phyloP scores from a whole-genome alignment of 2,113 vertebrate species.

The Leptosomus discolor region DNA sequence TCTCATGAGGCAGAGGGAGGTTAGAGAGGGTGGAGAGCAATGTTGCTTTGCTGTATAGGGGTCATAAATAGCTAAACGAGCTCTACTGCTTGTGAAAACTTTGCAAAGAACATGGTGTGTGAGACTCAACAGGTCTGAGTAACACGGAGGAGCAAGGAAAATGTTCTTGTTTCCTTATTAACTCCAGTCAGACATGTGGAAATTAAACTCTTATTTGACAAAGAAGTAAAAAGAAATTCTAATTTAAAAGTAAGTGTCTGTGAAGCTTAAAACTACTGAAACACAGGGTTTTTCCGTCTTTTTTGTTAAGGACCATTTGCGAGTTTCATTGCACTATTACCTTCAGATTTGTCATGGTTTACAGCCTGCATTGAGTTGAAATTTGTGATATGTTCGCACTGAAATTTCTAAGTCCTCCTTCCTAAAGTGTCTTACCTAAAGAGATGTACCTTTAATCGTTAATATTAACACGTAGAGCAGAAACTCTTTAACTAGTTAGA shows the following conservation, averaged over 20 bases:
- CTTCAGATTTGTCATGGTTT: neutral
- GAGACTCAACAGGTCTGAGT: neutral
- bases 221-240: neutral
- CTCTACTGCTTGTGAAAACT: neutral
- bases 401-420: neutral
- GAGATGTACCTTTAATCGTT: neutral
- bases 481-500: neutral
- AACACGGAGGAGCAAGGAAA: neutral
- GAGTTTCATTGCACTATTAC: neutral
- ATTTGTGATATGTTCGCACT: neutral
- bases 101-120: neutral
- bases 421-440: neutral
- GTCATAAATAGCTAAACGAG: neutral
- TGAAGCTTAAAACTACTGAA: neutral
- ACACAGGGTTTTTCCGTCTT: fast-evolving
- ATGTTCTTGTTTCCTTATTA: neutral
- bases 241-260: neutral
- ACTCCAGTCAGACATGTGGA: neutral
- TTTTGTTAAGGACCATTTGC: neutral
- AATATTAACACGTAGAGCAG: neutral
- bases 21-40: neutral
- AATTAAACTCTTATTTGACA: neutral
- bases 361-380: neutral
- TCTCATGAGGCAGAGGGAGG: neutral
- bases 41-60: neutral